Percentiles rank a stretch among this genome's conserved stretches.
phyloP scores from a whole-genome alignment of 2,113 vertebrate species.

The Oenanthe melanoleuca region DNA sequence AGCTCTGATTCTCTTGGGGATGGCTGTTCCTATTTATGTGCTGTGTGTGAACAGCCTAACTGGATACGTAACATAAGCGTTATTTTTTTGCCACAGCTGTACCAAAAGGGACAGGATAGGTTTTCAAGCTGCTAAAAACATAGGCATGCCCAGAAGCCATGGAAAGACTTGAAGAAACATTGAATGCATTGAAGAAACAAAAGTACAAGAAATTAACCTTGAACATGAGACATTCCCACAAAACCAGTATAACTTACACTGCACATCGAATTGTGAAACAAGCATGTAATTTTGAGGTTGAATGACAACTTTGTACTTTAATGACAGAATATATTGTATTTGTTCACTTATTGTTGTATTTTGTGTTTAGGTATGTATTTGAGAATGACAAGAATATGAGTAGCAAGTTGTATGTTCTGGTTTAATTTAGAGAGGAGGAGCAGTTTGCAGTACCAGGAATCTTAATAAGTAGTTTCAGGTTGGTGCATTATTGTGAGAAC shows the following conservation, averaged over 20 bases:
- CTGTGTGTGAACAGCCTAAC: neutral
- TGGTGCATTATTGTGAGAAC: neutral
- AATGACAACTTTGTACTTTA: constrained; percentile 46
- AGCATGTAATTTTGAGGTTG: constrained; percentile 51
- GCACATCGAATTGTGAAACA: constrained; percentile 51
- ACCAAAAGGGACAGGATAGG: constrained; percentile 70
- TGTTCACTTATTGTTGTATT: constrained; percentile 14
- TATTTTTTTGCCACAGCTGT: constrained; percentile 71
- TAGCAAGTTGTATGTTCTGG: neutral
- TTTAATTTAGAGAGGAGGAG: neutral
- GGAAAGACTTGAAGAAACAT: constrained; percentile 65
- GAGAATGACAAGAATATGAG: neutral
- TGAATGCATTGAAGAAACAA: constrained; percentile 70
- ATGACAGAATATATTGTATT: constrained; percentile 9
- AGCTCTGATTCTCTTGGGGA: neutral
- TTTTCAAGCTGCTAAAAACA: constrained; percentile 68
- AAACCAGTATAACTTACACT: constrained; percentile 45
- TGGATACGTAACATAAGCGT: constrained; percentile 52
- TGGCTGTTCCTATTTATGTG: neutral
- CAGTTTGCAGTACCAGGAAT: neutral
- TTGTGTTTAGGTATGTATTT: constrained; percentile 33
- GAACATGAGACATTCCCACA: constrained; percentile 51
- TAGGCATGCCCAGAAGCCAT: constrained; percentile 70
- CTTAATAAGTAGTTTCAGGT: neutral
- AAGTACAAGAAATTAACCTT: constrained; percentile 67